phyloP scores from a whole-genome alignment of 2,113 vertebrate genomes.

The Pygoscelis antarcticus region DNA sequence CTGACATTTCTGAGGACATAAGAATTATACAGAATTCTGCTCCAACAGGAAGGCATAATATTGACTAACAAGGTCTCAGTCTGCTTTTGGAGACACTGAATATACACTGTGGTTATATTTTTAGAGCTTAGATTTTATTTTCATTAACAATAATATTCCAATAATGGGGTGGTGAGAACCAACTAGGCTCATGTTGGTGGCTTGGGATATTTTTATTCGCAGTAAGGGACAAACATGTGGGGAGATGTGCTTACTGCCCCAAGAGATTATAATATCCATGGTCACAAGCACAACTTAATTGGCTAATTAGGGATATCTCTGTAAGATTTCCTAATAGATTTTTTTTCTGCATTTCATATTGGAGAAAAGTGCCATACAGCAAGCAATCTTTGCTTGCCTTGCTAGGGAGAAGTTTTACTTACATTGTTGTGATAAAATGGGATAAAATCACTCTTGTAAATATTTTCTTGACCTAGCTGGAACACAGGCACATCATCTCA shows the following conservation, averaged over 20 bases:
- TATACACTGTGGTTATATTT: not conserved
- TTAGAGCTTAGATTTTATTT: conserved; percentile 17
- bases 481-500: not conserved
- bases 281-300: not conserved
- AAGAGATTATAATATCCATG: not conserved
- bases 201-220: not conserved
- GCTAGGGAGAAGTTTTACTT: not conserved
- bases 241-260: not conserved
- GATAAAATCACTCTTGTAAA: not conserved
- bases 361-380: not conserved
- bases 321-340: not conserved
- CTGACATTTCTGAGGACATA: not conserved
- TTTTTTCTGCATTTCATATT: not conserved
- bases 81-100: not conserved
- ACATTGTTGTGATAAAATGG: not conserved
- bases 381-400: not conserved
- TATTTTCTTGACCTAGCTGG: not conserved
- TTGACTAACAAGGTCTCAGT: not conserved
- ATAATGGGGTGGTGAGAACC: not conserved
- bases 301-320: not conserved
- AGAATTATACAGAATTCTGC: not conserved
- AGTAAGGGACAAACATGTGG: not conserved
- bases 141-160: not conserved
- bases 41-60: not conserved
- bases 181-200: not conserved